phyloP scores from a whole-genome alignment of 2,888 invertebrate genomes.

The Steinernema carpocapsae region DNA sequence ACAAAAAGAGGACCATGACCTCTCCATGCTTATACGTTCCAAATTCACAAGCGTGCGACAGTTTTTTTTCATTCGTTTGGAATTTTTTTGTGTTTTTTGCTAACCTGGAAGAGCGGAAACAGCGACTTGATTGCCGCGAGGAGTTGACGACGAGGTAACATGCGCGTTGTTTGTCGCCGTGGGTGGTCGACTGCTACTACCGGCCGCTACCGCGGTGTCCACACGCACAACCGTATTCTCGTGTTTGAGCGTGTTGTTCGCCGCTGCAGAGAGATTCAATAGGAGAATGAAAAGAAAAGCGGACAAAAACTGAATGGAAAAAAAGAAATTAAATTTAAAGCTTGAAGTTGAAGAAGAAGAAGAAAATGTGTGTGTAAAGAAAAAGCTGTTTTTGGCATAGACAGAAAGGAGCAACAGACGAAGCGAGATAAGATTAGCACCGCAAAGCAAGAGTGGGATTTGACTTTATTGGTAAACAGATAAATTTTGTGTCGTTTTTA shows the following conservation, averaged over 20 bases:
- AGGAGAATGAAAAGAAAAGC: constrained; percentile 1
- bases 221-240: constrained; percentile 69
- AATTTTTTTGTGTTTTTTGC: background rate
- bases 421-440: background rate
- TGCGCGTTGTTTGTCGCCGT: constrained; percentile 52
- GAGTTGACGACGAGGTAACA: constrained; percentile 36
- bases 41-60: constrained; percentile 32
- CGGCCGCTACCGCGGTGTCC: constrained; percentile 49
- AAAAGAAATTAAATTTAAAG: background rate
- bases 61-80: no score
- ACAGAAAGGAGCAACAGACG: background rate
- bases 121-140: constrained; percentile 32
- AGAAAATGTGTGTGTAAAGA: constrained; percentile 38
- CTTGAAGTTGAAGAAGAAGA: constrained; percentile 28
- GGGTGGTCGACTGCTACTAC: constrained; percentile 42
- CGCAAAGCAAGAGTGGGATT: background rate
- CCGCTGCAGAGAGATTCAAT: constrained; percentile 43
- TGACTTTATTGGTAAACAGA: no score
- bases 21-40: background rate
- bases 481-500: no score
- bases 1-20: background rate
- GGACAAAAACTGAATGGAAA: background rate
- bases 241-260: constrained; percentile 65
- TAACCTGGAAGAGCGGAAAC: constrained; percentile 33
- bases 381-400: constrained; percentile 12